Base-by-base conservation (phyloP, 2,888 invertebrate genomes). In the Plutella xylostella region DNA sequence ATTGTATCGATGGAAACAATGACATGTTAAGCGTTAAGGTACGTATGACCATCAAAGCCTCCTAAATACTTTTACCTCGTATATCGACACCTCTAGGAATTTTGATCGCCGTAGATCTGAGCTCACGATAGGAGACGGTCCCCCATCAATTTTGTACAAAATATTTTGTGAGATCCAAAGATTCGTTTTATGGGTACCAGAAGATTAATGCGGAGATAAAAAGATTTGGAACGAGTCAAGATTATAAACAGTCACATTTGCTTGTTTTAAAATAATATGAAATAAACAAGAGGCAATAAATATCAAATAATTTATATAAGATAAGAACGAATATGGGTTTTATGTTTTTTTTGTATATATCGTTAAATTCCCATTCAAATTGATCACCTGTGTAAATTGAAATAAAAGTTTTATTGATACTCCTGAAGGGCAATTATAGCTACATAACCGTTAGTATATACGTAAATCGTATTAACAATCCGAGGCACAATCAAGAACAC, bases 61-160 rank as follows among this genome's bases (percentile, higher is more conserved):
- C 12, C 25, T 60, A 65, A 72, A 76, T 77, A 68, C 63, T 70
- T 65, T 55, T 55, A 57, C 55, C 59, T 65, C 74, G 75, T 79
- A n/a, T n/a, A 82, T 82, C 72, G 78, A 82, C 83, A 83, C 83
- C 82, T 83, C 73, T 71, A 80, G 69, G 80, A 83, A 82, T 83
- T 74, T 80, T 74, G 72, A 80, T 77, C 64, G 70, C 56, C 63
- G 68, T 55, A 68, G 80, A 82, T 80, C 63, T 60, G 48, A 65
- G 63, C 57, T 61, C 53, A 54, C 62, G 83, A 83, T 83, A 79
- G 75, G 58, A 59, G 55, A 64, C 58, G 67, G 71, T 72, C 63
- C 69, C 73, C 71, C 77, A 80, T 83, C 77, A 79, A 80, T 83
- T 79, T 77, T 60, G 64, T 72, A 77, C 72, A 74, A 79, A 79